Evolutionary conservation across 2,797 vertebrate genomes (phyloP), one percentile per base, ranked within the genome.

Genomic region (Pelobates cultripes): DNA sequence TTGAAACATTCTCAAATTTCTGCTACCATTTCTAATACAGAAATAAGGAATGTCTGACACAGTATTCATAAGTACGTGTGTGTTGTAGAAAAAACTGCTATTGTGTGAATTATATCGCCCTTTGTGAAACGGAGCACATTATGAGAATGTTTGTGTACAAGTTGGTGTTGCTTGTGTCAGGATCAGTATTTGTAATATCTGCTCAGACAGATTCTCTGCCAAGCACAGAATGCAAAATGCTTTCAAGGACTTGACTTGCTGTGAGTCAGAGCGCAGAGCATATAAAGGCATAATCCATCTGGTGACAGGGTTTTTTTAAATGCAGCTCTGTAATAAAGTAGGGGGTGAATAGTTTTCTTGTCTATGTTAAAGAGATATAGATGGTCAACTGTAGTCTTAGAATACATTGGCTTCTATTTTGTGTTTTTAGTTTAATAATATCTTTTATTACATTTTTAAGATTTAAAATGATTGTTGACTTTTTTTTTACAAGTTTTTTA

Each of bases 141-240:
- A 64, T 43, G 66, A 42, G 66, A 10, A 3, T 10, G 40, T 42
- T 57, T 57, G 55, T 12, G 55, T 57, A 14, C 14, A 57, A 57
- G 7, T 28, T 45, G 8, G 45, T 53, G 47, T 40, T 72, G n/a
- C 17, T 40, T 53, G 47, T 72, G 47, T 10, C 47, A 72, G 70
- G n/a, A 68, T 41, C 66, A 42, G 66, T 68, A 68, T 68, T 68
- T 68, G 70, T 72, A 72, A 72, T 72, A 72, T 72, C 28, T 57
- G 51, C 53, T 14, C 3, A 73, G 71, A 73, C 66, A 69, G 53
- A 72, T 40, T 13, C 9, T 45, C 0, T 5, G 17, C 70, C n/a
- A 28, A 53, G 70, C 2, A 10, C 10, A 15, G 71, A 73, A 57
- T 73, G 71, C 51, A 73, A 60, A 73, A 51, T 60, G 51, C 17